Conservation (phyloP, 2,113 vertebrate genomes). For the Elachura formosa region DNA sequence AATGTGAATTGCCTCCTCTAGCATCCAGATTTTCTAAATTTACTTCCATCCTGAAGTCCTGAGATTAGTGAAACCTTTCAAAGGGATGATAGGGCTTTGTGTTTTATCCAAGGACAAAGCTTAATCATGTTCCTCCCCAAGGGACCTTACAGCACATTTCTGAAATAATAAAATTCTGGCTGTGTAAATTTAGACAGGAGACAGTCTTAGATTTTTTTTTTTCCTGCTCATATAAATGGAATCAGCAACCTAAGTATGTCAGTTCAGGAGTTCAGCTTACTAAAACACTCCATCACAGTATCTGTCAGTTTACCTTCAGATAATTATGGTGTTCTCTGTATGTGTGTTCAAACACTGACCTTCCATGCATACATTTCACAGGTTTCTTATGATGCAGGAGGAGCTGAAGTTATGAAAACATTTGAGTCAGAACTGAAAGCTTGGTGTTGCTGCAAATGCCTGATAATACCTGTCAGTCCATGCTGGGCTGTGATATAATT, state of each 20-base stretch:
- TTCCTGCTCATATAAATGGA: not conserved
- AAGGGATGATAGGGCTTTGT: not conserved
- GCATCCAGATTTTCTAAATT: constrained; percentile 4
- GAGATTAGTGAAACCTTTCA: constrained; percentile 4
- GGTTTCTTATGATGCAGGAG: not conserved
- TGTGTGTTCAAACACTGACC: not conserved
- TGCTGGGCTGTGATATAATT: not conserved
- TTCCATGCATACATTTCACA: not conserved
- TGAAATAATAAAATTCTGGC: not conserved
- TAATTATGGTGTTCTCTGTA: not conserved
- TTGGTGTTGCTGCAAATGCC: not conserved
- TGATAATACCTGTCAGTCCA: not conserved
- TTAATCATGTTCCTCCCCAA: not conserved
- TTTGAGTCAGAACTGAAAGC: not conserved
- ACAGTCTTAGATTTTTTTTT: not conserved
- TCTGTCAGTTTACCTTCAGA: not conserved
- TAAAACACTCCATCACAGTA: not conserved
- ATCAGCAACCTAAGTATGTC: not conserved
- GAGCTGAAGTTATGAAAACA: not conserved
- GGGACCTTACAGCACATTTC: not conserved
- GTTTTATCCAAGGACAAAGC: not conserved
- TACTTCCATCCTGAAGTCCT: not conserved
- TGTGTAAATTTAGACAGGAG: not conserved
- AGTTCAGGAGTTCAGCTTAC: not conserved
- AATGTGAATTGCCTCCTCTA: not conserved